Evolutionary conservation across 2,797 vertebrate species (phyloP).

Genomic region (Crax fasciolata): DNA sequence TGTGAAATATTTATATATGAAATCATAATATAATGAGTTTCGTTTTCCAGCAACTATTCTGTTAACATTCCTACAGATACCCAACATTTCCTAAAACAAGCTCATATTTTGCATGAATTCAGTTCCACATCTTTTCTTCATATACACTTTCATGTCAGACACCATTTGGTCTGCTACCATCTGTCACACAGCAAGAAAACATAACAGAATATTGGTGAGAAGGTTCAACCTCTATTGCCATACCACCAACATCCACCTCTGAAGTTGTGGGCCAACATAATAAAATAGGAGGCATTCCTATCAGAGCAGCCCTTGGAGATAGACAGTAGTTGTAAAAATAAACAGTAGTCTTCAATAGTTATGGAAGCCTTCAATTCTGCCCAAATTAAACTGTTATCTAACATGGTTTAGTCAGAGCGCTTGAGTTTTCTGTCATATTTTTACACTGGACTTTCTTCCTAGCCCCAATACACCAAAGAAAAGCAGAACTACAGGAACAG

Average conservation of each 20-base stretch:
- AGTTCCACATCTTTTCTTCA: no score
- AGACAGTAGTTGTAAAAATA: not conserved
- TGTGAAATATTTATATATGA: not conserved
- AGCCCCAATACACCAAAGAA: not conserved
- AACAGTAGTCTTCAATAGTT: not conserved
- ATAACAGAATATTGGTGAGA: no score
- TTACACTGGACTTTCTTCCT: fast-evolving
- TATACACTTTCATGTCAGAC: not conserved
- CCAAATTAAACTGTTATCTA: not conserved
- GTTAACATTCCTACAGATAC: not conserved
- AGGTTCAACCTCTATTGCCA: no score
- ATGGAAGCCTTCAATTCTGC: not conserved
- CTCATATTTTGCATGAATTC: not conserved
- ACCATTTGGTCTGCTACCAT: no score
- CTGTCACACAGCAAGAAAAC: no score
- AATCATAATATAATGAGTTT: not conserved
- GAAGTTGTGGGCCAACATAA: no score
- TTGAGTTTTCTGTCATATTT: not conserved
- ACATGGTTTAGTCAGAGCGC: not conserved
- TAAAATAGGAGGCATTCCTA: no score
- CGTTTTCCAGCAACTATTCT: not conserved
- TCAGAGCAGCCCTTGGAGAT: no score
- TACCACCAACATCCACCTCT: no score
- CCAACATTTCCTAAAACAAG: not conserved
- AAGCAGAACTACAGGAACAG: not conserved